phyloP scores from a whole-genome alignment of 2,113 vertebrate genomes.

The Natator depressus region DNA sequence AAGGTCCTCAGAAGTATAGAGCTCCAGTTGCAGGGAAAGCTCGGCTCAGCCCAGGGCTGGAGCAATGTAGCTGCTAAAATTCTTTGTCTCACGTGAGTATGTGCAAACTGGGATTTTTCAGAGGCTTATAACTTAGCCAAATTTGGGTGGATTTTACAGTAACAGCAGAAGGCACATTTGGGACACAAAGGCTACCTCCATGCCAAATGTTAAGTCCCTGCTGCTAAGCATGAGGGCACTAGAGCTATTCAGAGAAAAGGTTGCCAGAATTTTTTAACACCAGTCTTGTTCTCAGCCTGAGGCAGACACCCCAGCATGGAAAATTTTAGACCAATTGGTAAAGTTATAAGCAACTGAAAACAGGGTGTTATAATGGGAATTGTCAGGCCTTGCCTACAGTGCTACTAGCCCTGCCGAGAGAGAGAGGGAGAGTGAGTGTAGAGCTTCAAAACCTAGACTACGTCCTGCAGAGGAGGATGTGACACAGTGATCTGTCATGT shows the following conservation, averaged over 20 bases:
- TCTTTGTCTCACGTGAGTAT: too few species aligned
- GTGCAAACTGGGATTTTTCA: too few species aligned
- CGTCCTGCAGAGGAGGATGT: not conserved
- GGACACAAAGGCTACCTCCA: rapidly evolving
- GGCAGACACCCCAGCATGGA: too few species aligned
- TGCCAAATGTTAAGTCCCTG: not conserved
- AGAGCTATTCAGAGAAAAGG: rapidly evolving
- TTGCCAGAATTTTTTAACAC: not conserved
- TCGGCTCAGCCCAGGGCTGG: not conserved
- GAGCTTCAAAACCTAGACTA: too few species aligned
- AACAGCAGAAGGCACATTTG: not conserved
- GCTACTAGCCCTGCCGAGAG: not conserved
- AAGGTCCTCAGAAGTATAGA: not conserved
- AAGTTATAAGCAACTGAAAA: not conserved
- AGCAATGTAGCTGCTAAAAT: too few species aligned
- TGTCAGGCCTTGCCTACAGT: not conserved
- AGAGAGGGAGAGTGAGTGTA: too few species aligned
- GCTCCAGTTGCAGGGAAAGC: not conserved
- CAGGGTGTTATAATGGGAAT: not conserved
- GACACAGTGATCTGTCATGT: not conserved
- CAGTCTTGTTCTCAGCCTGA: not conserved
- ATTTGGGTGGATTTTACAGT: not conserved
- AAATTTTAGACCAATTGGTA: not conserved
- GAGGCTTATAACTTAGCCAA: too few species aligned
- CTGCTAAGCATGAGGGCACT: not conserved